Conservation (phyloP, 2,113 vertebrate species). For the Rostratula benghalensis region DNA sequence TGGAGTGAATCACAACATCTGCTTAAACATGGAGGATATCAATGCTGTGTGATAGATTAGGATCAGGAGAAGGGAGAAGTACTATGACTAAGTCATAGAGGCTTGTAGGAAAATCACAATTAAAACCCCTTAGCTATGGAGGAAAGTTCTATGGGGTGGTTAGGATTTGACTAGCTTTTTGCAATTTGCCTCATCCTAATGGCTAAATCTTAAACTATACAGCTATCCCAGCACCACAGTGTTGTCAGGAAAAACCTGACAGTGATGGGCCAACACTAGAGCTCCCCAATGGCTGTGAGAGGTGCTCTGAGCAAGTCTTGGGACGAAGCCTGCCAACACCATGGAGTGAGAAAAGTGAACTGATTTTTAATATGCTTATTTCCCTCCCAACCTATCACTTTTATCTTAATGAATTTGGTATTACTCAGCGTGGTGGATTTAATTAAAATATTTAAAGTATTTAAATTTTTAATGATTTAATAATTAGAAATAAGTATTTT, state of each 20-base stretch:
- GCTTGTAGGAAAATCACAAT: neutral
- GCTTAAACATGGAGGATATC: neutral
- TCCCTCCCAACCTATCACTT: neutral
- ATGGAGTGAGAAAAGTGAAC: neutral
- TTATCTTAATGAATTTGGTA: slow-evolving; percentile 12
- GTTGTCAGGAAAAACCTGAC: neutral
- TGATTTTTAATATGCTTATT: neutral
- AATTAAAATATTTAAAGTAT: slow-evolving; percentile 24
- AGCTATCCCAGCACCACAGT: neutral
- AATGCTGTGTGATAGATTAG: neutral
- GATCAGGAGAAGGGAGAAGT: neutral
- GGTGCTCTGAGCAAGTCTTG: neutral
- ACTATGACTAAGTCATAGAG: neutral
- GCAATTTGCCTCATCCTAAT: neutral
- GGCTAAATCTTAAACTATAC: neutral
- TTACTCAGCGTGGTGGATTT: neutral
- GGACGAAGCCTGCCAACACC: neutral
- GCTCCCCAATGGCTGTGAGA: neutral
- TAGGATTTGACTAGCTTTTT: neutral
- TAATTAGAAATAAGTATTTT: slow-evolving; percentile 44
- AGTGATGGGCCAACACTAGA: neutral
- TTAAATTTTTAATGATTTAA: slow-evolving; percentile 40
- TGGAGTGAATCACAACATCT: neutral
- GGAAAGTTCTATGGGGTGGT: neutral
- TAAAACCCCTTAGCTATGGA: neutral